A percentile compares a stretch with the other conserved stretches of the same genome.
These are phyloP conservation scores for Hyla sarda DNA, from an alignment of 2,113 vertebrate genomes.

Conservation along the genomic window DNA sequence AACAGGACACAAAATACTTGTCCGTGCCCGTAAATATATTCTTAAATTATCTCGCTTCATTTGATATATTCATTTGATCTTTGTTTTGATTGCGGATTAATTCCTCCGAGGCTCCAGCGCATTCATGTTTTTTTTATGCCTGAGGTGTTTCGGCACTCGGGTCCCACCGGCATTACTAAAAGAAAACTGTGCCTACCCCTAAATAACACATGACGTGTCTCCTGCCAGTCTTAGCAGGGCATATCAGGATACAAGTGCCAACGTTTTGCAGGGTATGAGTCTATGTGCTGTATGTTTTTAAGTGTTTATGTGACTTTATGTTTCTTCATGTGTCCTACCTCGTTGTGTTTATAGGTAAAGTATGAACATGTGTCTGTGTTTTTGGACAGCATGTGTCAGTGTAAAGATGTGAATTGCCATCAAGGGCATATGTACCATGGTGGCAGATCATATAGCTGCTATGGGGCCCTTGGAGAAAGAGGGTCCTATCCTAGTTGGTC, in stretches of 20 bases:
- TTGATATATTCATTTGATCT: slow-evolving; percentile 50
- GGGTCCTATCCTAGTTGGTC: no score
- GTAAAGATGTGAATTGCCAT: no score
- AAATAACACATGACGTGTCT: not conserved
- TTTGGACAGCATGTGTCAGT: no score
- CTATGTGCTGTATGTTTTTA: not conserved
- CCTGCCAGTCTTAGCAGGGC: not conserved
- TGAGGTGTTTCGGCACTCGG: slow-evolving; percentile 25
- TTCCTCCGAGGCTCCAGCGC: not conserved
- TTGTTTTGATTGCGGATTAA: slow-evolving; percentile 38
- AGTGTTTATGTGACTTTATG: not conserved
- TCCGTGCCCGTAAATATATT: slow-evolving; percentile 33
- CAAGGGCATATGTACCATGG: no score
- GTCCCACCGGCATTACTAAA: slow-evolving; percentile 15
- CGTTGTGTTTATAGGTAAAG: not conserved
- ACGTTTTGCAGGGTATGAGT: not conserved
- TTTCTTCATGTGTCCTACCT: not conserved
- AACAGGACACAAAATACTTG: slow-evolving; percentile 35
- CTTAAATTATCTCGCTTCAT: slow-evolving; percentile 28
- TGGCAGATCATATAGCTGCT: no score
- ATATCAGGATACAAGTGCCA: not conserved
- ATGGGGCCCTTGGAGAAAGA: no score
- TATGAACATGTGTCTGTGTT: not conserved
- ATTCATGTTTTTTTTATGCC: slow-evolving; percentile 30
- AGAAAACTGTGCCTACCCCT: slow-evolving; percentile 14